These are phyloP conservation scores for Axinella damicornis DNA, from an alignment of 37 sponge, comb jelly and placozoan species.

Conservation along the genomic window DNA sequence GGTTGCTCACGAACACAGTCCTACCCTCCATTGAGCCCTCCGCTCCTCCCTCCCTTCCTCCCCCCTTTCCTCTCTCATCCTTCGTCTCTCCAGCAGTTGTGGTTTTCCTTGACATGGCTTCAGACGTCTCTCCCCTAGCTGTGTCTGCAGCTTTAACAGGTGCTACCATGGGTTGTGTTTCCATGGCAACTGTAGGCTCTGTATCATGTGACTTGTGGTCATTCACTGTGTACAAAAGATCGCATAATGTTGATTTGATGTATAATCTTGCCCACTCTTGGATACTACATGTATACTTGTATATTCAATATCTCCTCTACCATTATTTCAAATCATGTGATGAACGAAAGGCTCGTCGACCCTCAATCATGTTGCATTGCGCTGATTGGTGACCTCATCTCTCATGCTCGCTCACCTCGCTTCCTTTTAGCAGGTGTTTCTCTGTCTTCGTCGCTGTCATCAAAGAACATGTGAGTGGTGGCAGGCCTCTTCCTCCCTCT, in stretches of 20 bases:
- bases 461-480: constrained; percentile 31
- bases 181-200: neutral
- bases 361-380: too few species aligned
- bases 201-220: neutral
- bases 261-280: neutral
- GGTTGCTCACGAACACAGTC: constrained; percentile 89
- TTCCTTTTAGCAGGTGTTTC: constrained; percentile 2
- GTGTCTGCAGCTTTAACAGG: neutral
- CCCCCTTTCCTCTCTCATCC: constrained; percentile 12
- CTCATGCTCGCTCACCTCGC: constrained; percentile 9
- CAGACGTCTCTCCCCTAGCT: neutral
- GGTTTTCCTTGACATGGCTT: neutral
- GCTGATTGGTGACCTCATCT: too few species aligned
- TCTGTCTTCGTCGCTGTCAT: constrained; percentile 28
- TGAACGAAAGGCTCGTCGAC: too few species aligned
- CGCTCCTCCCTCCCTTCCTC: neutral
- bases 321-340: too few species aligned
- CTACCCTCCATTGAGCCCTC: constrained; percentile 23
- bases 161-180: neutral
- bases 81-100: neutral
- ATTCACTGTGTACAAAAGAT: too few species aligned
- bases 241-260: too few species aligned
- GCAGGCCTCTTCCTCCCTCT: constrained; percentile 15
- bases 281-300: too few species aligned
- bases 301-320: too few species aligned